phyloP scores from a whole-genome alignment of 37 sponge, comb jelly and placozoan species.

The Geodia barretti region DNA sequence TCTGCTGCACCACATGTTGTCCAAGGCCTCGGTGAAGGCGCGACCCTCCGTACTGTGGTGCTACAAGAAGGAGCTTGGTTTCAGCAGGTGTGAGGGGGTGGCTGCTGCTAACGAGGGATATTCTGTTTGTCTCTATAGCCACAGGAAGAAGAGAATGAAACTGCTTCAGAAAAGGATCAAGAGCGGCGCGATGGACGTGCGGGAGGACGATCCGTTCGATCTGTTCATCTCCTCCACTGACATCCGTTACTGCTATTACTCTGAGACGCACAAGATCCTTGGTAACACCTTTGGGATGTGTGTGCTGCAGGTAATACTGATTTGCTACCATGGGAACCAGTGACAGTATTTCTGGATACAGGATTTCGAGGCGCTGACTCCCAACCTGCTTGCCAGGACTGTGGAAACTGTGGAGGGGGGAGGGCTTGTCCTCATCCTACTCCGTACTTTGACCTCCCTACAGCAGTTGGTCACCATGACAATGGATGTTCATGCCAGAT shows the following conservation, averaged over 20 bases:
- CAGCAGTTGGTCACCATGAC: constrained; percentile 90
- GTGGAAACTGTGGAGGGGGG: constrained; percentile 99
- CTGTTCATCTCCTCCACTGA: constrained; percentile 92
- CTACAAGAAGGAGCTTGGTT: constrained; percentile 98
- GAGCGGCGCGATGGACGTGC: constrained; percentile 75
- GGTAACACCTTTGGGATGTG: constrained; percentile 98
- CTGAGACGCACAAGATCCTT: constrained; percentile 93
- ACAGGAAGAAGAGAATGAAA: constrained; percentile 95
- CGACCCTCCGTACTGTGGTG: constrained; percentile 96
- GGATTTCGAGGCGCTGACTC: constrained; percentile 98
- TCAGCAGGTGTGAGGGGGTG: constrained; percentile 70
- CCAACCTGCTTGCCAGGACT: constrained; percentile 95
- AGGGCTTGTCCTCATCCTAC: constrained; percentile 80
- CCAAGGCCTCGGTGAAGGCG: constrained; percentile 77
- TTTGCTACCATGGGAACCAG: neutral
- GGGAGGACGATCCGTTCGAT: constrained; percentile 93
- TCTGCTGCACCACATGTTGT: constrained; percentile 91
- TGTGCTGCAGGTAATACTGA: constrained; percentile 87
- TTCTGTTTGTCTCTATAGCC: no score
- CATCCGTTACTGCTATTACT: constrained; percentile 94
- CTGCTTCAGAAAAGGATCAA: constrained; percentile 93
- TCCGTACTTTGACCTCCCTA: constrained; percentile 81
- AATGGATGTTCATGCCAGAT: constrained; percentile 94
- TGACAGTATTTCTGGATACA: constrained; percentile 13
- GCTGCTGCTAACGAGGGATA: neutral